Evolutionary conservation across 1,140 invertebrate species (phyloP).

Genomic region (Zelostemma sp.): DNA sequence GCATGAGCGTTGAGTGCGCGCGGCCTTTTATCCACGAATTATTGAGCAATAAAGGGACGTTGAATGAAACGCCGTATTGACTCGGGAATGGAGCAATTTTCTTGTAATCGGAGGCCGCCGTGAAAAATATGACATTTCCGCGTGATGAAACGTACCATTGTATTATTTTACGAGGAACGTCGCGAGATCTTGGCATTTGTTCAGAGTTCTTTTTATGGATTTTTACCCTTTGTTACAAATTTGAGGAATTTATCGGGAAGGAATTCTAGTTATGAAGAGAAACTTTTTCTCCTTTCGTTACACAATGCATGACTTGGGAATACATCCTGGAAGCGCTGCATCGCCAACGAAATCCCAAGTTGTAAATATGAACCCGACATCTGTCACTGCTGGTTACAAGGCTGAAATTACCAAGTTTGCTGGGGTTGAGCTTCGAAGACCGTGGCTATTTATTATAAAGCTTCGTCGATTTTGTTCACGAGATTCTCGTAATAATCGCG

Average conservation of each 20-base stretch:
- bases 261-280: slow-evolving; percentile 5
- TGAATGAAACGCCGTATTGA: slow-evolving; percentile 29
- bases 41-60: slow-evolving; percentile 40
- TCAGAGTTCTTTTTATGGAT: slow-evolving; percentile 12
- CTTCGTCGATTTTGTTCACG: too few relatives aligned
- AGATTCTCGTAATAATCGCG: too few relatives aligned
- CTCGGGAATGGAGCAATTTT: slow-evolving; percentile 35
- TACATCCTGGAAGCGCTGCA: too few relatives aligned
- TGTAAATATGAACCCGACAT: too few relatives aligned
- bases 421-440: too few relatives aligned
- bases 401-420: too few relatives aligned
- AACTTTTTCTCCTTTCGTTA: too few relatives aligned
- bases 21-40: slow-evolving; percentile 36
- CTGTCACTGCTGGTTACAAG: too few relatives aligned
- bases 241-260: neutral
- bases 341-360: too few relatives aligned
- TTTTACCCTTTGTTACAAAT: neutral
- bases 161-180: slow-evolving; percentile 41
- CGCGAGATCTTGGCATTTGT: slow-evolving; percentile 29
- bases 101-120: slow-evolving; percentile 19
- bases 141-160: slow-evolving; percentile 33
- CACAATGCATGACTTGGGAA: too few relatives aligned
- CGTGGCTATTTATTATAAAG: too few relatives aligned
- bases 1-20: slow-evolving; percentile 17
- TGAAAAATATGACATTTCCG: slow-evolving; percentile 17